phyloP scores from a whole-genome alignment of 2,888 invertebrate species.

The Epiblema foenella region DNA sequence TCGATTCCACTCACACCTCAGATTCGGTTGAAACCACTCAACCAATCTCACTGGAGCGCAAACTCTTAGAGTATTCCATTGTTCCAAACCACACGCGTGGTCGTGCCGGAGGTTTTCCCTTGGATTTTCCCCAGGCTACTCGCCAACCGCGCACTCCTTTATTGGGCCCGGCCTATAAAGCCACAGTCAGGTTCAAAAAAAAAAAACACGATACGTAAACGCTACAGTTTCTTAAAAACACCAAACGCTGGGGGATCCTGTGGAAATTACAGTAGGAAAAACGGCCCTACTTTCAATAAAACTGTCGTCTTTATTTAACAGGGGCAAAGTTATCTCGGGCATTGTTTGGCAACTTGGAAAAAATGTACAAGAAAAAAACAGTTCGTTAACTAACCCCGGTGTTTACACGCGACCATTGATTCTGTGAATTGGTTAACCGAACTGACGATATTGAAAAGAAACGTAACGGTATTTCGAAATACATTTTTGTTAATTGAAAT shows the following conservation, averaged over 20 bases:
- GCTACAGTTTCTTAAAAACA: slow-evolving; percentile 46
- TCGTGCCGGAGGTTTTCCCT: no score
- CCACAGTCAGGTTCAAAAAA: no score
- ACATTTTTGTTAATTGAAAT: not conserved
- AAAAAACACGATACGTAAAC: not conserved
- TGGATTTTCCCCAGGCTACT: no score
- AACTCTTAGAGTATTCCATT: no score
- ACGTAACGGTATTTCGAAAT: no score
- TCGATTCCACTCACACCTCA: no score
- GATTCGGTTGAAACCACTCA: no score
- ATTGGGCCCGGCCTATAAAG: no score
- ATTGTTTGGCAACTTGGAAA: slow-evolving; percentile 55
- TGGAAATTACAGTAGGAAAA: slow-evolving; percentile 81
- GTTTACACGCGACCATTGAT: slow-evolving; percentile 31
- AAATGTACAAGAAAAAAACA: slow-evolving; percentile 47
- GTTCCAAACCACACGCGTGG: no score
- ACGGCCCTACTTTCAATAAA: slow-evolving; percentile 83
- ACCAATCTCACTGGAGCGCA: no score
- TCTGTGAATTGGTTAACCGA: slow-evolving; percentile 22
- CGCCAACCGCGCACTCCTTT: no score
- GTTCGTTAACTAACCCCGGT: slow-evolving; percentile 45
- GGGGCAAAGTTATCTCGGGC: slow-evolving; percentile 75
- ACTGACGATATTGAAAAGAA: slow-evolving; percentile 28
- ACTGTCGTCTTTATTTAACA: slow-evolving; percentile 84
- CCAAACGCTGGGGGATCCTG: slow-evolving; percentile 67